Base-by-base conservation (phyloP, 2,113 vertebrate genomes). In the Urocolius indicus region DNA sequence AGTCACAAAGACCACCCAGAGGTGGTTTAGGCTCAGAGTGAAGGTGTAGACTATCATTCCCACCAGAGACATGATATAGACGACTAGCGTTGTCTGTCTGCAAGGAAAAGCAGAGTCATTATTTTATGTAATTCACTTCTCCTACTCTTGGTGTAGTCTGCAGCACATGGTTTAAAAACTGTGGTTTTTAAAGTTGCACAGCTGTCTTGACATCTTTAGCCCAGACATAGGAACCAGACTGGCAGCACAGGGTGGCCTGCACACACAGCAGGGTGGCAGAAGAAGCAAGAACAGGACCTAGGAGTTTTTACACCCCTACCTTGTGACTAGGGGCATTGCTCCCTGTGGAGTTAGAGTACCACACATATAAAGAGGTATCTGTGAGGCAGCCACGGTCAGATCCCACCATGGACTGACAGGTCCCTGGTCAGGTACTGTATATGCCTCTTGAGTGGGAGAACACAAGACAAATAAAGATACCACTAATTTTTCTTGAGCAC, bases 1-100 rank as follows among this genome's bases (percentile, higher is more conserved):
- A 8, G 99, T 99, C 95, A 99, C 14, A 84, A 99, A 99, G 88
- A 99, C 98, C 24, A 99, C 91, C 99, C 99, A 99, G 58, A 99
- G 97, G 86, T 98, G 90, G n/a, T 97, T 98, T 80, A 99, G 94
- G 73, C 93, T 97, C 94, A 99, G 98, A 48, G 99, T 99, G 79
- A 99, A 98, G 6, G 99, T 95, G 48, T 98, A 99, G 51, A 97
- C 95, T 81, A 99, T 73, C 99, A 99, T 99, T 87, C 99, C 99
- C 36, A 97, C 91, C 89, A 99, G 91, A 55, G 99, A 97, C 93
- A 99, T 98, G 87, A 98, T 26, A 73, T 99, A 99, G 21, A 99
- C 97, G 0, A 62, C 92, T 87, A 99, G 76, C 0, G 98, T 99
- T 34, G 99, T 99, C 97, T 98, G 98, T 84, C 99, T 99, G 90